A percentile compares a stretch with the other conserved stretches of the same genome.
phyloP scores from a whole-genome alignment of 2,888 invertebrate species.

The Argyresthia albistria region DNA sequence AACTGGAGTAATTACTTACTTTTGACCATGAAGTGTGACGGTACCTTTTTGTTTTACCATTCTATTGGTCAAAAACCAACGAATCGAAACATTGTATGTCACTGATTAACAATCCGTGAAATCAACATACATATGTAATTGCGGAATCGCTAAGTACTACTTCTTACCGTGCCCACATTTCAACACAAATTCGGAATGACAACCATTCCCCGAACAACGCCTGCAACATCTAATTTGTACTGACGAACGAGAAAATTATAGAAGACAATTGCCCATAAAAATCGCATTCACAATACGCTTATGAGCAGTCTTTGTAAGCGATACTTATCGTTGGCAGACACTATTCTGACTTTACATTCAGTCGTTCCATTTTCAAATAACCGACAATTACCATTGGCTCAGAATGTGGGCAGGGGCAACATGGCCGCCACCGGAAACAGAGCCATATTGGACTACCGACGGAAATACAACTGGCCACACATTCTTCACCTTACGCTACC shows the following conservation, averaged over 20 bases:
- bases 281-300: not conserved
- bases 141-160: no score
- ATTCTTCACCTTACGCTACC: not conserved
- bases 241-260: no score
- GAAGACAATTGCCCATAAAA: not conserved
- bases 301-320: not conserved
- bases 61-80: conserved; percentile 2
- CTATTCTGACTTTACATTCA: not conserved
- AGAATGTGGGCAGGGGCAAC: conserved; percentile 5
- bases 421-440: conserved; percentile 12
- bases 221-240: no score
- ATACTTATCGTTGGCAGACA: not conserved
- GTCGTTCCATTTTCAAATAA: conserved; percentile 10
- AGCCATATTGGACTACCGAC: conserved; percentile 12
- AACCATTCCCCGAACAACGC: no score
- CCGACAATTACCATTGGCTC: conserved; percentile 1
- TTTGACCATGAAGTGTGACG: not conserved
- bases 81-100: not conserved
- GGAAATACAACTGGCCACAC: conserved; percentile 7
- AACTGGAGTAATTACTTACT: not conserved
- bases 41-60: not conserved
- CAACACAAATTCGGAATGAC: no score
- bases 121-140: not conserved
- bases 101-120: conserved; percentile 3
- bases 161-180: no score